These are phyloP conservation scores for Pherbina coryleti DNA, from an alignment of 2,888 invertebrate species.

Conservation along the genomic window DNA sequence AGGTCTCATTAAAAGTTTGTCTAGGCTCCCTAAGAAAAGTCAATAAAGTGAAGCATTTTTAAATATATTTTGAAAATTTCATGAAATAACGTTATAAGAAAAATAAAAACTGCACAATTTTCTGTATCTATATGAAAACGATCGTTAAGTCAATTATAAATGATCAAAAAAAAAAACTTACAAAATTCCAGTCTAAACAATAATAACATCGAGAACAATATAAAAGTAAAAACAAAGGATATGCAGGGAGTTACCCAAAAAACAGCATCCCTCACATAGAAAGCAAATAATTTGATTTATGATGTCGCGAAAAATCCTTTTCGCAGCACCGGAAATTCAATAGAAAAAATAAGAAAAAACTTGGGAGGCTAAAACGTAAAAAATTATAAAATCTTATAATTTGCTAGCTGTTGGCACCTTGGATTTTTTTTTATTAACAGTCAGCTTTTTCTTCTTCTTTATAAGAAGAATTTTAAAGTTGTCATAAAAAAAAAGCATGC, in stretches of 20 bases:
- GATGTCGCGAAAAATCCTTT: constrained; percentile 44
- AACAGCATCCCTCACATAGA: background rate
- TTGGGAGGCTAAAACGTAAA: constrained; percentile 11
- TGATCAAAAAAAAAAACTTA: no score
- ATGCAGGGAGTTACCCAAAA: background rate
- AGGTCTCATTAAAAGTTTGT: no score
- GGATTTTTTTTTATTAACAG: constrained; percentile 45
- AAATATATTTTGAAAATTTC: no score
- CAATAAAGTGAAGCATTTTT: no score
- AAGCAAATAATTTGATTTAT: constrained; percentile 47
- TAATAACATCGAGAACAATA: no score
- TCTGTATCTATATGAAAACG: no score
- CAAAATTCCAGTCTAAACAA: no score
- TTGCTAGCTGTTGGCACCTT: constrained; percentile 46
- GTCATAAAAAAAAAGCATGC: background rate
- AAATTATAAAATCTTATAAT: constrained; percentile 33
- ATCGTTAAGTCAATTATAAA: no score
- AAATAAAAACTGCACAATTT: no score
- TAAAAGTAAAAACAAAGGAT: background rate
- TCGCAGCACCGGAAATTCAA: constrained; percentile 41
- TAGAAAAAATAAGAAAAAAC: constrained; percentile 45
- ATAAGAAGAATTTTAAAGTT: background rate
- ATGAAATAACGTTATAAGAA: no score
- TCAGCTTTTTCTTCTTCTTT: constrained; percentile 15
- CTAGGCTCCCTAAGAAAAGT: no score